A percentile compares a stretch with the other conserved stretches of the same genome.
These are phyloP conservation scores for Hippocampus guttulatus DNA, from an alignment of 2,113 vertebrate genomes.

Conservation along the genomic window DNA sequence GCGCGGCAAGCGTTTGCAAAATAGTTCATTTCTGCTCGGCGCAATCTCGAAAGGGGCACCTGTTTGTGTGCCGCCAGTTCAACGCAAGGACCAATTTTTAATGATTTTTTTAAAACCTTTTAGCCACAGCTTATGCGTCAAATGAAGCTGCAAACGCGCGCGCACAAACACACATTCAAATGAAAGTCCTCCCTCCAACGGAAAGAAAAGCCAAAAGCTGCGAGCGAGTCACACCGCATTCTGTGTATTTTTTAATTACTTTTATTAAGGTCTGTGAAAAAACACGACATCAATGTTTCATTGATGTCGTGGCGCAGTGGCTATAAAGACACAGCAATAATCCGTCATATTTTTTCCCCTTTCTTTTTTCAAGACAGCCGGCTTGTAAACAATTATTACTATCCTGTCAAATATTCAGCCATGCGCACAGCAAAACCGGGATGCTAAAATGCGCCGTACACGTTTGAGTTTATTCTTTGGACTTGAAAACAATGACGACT, in stretches of 20 bases:
- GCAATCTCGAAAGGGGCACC: constrained; percentile 60
- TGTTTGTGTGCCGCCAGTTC: constrained; percentile 51
- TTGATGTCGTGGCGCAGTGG: constrained; percentile 52
- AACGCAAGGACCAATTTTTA: constrained; percentile 38
- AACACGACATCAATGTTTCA: constrained; percentile 59
- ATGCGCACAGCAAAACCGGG: neutral
- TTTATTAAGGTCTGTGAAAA: constrained; percentile 58
- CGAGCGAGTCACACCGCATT: constrained; percentile 31
- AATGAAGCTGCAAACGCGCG: constrained; percentile 51
- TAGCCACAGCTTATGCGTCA: constrained; percentile 47
- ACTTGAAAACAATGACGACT: neutral
- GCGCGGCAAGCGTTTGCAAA: constrained; percentile 4
- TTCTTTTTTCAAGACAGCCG: neutral
- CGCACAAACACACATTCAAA: constrained; percentile 45
- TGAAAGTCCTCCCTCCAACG: constrained; percentile 1
- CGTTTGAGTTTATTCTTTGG: too few relatives aligned
- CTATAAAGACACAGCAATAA: constrained; percentile 35
- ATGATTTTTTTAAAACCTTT: constrained; percentile 11
- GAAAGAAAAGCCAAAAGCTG: constrained; percentile 3
- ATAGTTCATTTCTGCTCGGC: constrained; percentile 28
- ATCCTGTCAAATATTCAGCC: neutral
- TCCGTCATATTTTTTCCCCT: neutral
- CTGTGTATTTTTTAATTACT: constrained; percentile 38
- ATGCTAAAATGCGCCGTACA: neutral
- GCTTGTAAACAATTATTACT: neutral